Conservation (phyloP, 2,888 invertebrate genomes). For the Hydrotaea cyrtoneurina region DNA sequence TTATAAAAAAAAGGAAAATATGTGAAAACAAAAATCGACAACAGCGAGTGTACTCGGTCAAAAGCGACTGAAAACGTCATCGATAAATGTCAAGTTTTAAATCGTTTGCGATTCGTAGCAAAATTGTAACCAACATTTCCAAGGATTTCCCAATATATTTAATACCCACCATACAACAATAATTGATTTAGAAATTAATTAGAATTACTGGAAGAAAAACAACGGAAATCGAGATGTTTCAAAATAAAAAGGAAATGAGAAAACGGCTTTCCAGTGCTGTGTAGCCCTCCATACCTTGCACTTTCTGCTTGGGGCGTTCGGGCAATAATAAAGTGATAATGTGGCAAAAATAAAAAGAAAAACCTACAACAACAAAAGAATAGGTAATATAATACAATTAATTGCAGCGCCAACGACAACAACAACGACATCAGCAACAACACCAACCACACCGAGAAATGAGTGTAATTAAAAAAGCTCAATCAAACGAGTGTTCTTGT, state of each 20-base stretch:
- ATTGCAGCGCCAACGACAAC: conserved; percentile 1
- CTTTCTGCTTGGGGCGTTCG: neutral
- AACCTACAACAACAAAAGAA: conserved; percentile 15
- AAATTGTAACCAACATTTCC: no score
- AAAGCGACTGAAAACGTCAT: neutral
- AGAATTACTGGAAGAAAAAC: neutral
- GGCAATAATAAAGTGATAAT: conserved; percentile 10
- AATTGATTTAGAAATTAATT: neutral
- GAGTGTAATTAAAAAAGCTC: conserved; percentile 54
- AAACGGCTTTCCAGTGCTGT: neutral
- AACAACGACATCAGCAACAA: neutral
- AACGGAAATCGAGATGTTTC: neutral
- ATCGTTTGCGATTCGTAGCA: neutral
- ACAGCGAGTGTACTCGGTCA: neutral
- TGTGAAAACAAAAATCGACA: neutral
- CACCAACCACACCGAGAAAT: neutral
- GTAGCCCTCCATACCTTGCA: neutral
- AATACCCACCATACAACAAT: neutral
- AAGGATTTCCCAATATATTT: neutral
- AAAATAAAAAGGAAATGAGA: neutral
- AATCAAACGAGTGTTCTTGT: conserved; percentile 11
- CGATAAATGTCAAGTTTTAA: neutral
- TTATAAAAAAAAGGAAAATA: neutral
- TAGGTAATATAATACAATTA: conserved; percentile 55
- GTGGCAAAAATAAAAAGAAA: conserved; percentile 3